Conservation (phyloP, 92 coral and sea anemone genomes). For the Palythoa grandis region DNA sequence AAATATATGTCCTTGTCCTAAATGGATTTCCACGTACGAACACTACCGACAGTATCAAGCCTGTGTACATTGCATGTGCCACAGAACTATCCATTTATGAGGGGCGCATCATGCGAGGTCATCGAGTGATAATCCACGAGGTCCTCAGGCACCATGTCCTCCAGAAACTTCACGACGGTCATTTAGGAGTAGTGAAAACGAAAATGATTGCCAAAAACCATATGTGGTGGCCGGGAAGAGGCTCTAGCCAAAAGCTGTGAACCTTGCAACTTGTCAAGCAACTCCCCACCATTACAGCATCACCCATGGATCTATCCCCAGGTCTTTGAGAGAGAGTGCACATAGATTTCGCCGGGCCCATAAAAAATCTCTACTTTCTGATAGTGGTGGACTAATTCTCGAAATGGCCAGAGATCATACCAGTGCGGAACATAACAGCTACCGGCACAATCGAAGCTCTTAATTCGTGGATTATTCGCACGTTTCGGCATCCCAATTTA, state of each 20-base stretch:
- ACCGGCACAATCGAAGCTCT: too few species aligned
- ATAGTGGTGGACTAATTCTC: background rate
- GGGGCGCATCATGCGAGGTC: conserved; percentile 48
- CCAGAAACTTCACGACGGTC: conserved; percentile 41
- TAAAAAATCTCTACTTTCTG: background rate
- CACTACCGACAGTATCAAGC: conserved; percentile 8
- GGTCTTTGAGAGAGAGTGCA: background rate
- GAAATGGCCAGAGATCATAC: too few species aligned
- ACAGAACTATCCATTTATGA: conserved; percentile 29
- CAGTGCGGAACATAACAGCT: too few species aligned
- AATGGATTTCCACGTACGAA: too few species aligned
- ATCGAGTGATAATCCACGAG: conserved; percentile 32
- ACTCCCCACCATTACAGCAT: background rate
- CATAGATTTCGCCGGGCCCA: background rate
- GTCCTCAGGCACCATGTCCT: conserved; percentile 24
- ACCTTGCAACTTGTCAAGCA: background rate
- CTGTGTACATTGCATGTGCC: background rate
- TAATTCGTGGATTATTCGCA: too few species aligned
- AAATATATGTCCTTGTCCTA: too few species aligned
- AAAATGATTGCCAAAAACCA: background rate
- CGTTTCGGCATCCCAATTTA: too few species aligned
- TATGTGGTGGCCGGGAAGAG: background rate
- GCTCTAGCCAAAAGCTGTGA: background rate
- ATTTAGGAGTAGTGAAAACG: conserved; percentile 37
- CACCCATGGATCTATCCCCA: background rate